Percentiles rank a stretch among this genome's conserved stretches.
Conservation (phyloP, 2,113 vertebrate genomes). For the Catharus fuscescens region DNA sequence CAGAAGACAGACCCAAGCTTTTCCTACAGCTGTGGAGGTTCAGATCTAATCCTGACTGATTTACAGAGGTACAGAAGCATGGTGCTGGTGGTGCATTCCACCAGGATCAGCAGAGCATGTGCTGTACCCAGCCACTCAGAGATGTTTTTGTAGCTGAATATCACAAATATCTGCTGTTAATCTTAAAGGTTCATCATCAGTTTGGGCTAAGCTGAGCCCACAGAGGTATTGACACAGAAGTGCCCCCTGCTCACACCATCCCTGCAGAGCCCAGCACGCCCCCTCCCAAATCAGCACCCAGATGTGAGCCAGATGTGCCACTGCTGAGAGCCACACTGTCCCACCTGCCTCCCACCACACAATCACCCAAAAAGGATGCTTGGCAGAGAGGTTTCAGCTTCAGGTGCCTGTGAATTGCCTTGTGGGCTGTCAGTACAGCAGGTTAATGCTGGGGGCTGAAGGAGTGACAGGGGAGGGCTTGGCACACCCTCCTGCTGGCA, state of each 20-base stretch:
- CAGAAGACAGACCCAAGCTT: not conserved
- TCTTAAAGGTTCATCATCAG: not conserved
- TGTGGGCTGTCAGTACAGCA: not conserved
- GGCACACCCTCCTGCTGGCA: not conserved
- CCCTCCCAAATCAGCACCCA: not conserved
- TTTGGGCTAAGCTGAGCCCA: not conserved
- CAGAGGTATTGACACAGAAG: not conserved
- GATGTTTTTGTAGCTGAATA: not conserved
- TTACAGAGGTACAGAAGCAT: not conserved
- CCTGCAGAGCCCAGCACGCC: not conserved
- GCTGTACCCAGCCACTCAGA: not conserved
- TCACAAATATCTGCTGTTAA: not conserved
- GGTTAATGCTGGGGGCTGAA: not conserved
- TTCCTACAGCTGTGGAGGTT: not conserved
- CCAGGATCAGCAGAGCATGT: not conserved
- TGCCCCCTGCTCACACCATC: not conserved
- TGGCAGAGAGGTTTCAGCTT: not conserved
- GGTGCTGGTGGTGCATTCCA: not conserved
- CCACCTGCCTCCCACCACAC: not conserved
- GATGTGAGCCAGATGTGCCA: not conserved
- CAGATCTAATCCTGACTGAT: not conserved
- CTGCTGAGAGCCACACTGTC: not conserved
- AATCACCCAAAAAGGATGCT: not conserved
- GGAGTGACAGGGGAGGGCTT: not conserved
- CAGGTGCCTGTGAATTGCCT: not conserved